Evolutionary conservation across 2,888 invertebrate species (phyloP).

Genomic region (Apotomis betuletana): DNA sequence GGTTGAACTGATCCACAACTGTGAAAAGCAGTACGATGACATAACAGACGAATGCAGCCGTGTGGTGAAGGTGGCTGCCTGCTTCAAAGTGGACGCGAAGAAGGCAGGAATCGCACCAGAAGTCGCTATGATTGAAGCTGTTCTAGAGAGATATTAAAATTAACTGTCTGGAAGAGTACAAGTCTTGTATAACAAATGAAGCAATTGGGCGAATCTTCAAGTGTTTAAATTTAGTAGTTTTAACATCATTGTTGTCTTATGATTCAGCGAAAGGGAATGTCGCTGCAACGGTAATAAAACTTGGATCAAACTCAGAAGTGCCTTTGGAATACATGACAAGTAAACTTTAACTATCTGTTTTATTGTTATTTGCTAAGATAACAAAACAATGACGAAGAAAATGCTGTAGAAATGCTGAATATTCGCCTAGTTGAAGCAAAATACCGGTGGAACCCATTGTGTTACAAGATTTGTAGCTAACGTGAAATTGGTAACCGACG

Average conservation of each 20-base stretch:
- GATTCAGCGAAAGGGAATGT: too few species aligned
- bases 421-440: background rate
- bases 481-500: background rate
- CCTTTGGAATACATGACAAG: too few species aligned
- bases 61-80: slow-evolving; percentile 74
- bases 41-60: slow-evolving; percentile 70
- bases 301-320: too few species aligned
- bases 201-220: too few species aligned
- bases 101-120: slow-evolving; percentile 74
- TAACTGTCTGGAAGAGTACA: background rate
- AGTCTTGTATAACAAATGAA: background rate
- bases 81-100: slow-evolving; percentile 70
- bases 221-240: too few species aligned
- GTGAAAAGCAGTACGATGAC: slow-evolving; percentile 69
- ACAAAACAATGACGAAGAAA: too few species aligned
- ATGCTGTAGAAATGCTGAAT: too few species aligned
- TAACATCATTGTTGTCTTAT: too few species aligned
- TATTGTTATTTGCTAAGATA: too few species aligned
- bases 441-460: background rate
- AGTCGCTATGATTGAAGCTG: slow-evolving; percentile 75
- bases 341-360: too few species aligned
- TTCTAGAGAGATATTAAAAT: slow-evolving; percentile 67
- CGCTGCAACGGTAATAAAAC: too few species aligned
- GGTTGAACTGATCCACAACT: slow-evolving; percentile 73
- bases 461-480: background rate